Conservation (phyloP, 2,888 invertebrate species). For the Magallana nippona region DNA sequence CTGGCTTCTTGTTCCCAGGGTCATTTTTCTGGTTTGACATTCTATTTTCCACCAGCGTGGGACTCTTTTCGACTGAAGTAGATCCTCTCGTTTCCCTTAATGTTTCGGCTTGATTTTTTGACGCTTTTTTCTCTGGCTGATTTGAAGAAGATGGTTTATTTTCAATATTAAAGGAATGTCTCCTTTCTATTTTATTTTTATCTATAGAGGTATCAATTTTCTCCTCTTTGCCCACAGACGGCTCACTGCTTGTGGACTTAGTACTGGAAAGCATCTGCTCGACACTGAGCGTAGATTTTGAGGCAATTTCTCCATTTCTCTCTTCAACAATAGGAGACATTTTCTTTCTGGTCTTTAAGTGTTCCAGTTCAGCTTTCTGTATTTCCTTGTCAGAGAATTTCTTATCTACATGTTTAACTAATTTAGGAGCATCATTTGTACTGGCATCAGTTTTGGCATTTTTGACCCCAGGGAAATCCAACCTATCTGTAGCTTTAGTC, state of each 20-base stretch:
- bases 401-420: slow-evolving; percentile 26
- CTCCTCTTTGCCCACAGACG: slow-evolving; percentile 45
- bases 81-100: neutral
- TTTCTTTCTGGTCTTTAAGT: slow-evolving; percentile 35
- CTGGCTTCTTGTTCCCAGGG: slow-evolving; percentile 28
- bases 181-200: slow-evolving; percentile 15
- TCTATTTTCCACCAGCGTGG: neutral
- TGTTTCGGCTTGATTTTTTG: neutral
- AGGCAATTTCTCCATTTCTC: slow-evolving; percentile 40
- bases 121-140: neutral
- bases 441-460: slow-evolving; percentile 25
- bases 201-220: slow-evolving; percentile 17
- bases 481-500: neutral
- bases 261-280: slow-evolving; percentile 22
- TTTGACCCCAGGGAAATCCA: neutral
- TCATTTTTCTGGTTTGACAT: slow-evolving; percentile 26
- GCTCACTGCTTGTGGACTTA: slow-evolving; percentile 18
- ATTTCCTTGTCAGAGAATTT: slow-evolving; percentile 25
- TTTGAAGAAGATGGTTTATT: neutral
- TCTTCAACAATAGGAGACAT: slow-evolving; percentile 49
- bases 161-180: slow-evolving; percentile 10
- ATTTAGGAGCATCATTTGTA: slow-evolving; percentile 10
- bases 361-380: slow-evolving; percentile 24
- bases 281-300: slow-evolving; percentile 38
- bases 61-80: neutral